A percentile compares a stretch with the other conserved stretches of the same genome.
phyloP scores from a whole-genome alignment of 2,888 invertebrate genomes.

The Nephrotoma guestfalica region DNA sequence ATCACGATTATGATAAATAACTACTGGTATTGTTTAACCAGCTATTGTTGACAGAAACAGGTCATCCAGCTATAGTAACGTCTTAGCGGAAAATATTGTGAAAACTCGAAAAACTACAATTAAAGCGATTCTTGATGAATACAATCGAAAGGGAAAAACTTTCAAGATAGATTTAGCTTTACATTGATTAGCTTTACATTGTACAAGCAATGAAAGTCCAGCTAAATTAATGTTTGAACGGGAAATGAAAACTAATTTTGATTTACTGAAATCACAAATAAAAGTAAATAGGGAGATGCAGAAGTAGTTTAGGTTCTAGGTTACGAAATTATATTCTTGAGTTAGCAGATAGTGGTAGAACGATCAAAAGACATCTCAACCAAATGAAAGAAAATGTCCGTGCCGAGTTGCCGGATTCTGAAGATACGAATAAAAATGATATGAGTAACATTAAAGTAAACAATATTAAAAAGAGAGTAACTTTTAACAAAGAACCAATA shows the following conservation, averaged over 20 bases:
- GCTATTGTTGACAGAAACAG: neutral
- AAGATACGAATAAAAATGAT: neutral
- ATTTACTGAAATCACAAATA: neutral
- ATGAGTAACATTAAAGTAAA: neutral
- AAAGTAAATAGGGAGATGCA: neutral
- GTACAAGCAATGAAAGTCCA: neutral
- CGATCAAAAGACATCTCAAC: neutral
- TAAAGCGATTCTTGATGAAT: too few relatives aligned
- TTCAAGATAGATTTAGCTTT: neutral
- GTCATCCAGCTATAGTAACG: neutral
- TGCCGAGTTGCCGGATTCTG: neutral
- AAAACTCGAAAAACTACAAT: neutral
- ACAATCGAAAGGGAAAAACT: neutral
- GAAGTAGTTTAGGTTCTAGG: neutral
- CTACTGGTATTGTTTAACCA: too few relatives aligned
- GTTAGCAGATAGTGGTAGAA: neutral
- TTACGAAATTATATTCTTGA: neutral
- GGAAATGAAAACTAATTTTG: neutral
- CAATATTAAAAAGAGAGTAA: neutral
- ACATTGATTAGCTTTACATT: neutral
- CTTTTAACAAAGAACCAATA: neutral
- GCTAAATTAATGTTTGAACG: neutral
- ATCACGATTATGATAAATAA: too few relatives aligned
- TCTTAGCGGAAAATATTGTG: neutral
- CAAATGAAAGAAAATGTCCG: neutral